Conservation (phyloP, 2,888 invertebrate species). For the Euzophera pinguis region DNA sequence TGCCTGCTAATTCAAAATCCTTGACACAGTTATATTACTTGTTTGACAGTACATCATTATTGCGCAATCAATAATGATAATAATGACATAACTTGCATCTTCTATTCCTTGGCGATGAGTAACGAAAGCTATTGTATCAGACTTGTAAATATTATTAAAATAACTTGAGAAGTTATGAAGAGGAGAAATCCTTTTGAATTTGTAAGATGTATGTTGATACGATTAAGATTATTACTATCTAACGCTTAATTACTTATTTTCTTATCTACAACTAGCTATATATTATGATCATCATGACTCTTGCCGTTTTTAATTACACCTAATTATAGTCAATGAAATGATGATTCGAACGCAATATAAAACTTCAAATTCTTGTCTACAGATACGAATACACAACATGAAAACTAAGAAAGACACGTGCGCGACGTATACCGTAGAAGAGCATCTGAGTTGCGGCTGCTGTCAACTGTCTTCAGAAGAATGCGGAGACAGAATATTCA, state of each 20-base stretch:
- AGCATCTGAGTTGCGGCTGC: constrained; percentile 63
- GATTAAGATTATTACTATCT: too few relatives aligned
- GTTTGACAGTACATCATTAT: constrained; percentile 30
- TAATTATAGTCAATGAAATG: too few relatives aligned
- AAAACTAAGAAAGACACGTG: constrained; percentile 63
- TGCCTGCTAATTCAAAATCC: constrained; percentile 45
- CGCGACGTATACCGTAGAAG: constrained; percentile 56
- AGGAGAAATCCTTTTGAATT: constrained; percentile 1
- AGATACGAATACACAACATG: constrained; percentile 64
- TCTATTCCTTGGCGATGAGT: constrained; percentile 18
- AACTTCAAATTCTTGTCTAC: constrained; percentile 13
- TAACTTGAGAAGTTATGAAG: neutral
- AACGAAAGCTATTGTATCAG: constrained; percentile 13
- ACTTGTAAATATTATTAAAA: constrained; percentile 1
- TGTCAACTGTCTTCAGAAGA: constrained; percentile 46
- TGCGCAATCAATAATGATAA: constrained; percentile 47
- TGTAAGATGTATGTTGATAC: neutral
- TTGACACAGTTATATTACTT: constrained; percentile 56
- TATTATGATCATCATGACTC: too few relatives aligned
- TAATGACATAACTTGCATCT: constrained; percentile 43
- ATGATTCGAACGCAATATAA: neutral
- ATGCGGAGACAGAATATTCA: constrained; percentile 56
- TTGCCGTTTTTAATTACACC: too few relatives aligned
- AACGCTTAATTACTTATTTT: too few relatives aligned
- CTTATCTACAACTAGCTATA: too few relatives aligned